Base-by-base conservation (phyloP, 2,888 invertebrate genomes). In the Asteroscopus sphinx region DNA sequence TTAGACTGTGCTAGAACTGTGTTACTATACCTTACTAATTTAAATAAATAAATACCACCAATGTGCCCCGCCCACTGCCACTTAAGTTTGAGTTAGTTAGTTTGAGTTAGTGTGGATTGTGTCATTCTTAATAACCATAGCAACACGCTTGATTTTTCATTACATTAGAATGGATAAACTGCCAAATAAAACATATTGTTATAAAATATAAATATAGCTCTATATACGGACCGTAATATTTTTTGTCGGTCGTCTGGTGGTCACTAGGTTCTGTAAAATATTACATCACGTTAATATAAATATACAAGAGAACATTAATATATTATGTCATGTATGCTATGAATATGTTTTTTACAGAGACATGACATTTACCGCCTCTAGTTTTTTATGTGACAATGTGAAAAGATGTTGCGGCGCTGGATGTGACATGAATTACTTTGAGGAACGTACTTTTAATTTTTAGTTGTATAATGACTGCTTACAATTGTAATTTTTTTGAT, bases 231-330 rank as follows among this genome's bases (percentile, higher is more conserved):
- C 42, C 46, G 47, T 56, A 62, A 41, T 53, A 49, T 74, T 73
- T 69, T 73, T 73, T 73, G 71, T 68, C 40, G 32, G 7, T 13
- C n/a, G 65, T 74, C 68, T 73, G 65, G 68, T 59, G 68, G 74
- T 39, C 64, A 57, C 41, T 59, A 46, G 68, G 35, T 67, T 63
- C 39, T 46, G 46, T 68, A 67, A 73, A 61, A 57, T 75, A 71
- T 77, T 68, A 75, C 68, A 65, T 67, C 62, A 74, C 65, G 70
- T 73, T 64, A 70, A 68, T 72, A 65, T 59, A 64, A 70, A 67
- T 65, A 67, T 58, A 73, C 47, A 64, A 61, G 37, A 51, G 48
- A 46, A 44, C 52, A 56, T 68, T 46, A 52, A 71, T 71, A 52
- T 41, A 68, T 68, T 61, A 58, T 62, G 57, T 68, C 58, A 58